Conservation (phyloP, 2,113 vertebrate genomes). For the Ophiodon elongatus region DNA sequence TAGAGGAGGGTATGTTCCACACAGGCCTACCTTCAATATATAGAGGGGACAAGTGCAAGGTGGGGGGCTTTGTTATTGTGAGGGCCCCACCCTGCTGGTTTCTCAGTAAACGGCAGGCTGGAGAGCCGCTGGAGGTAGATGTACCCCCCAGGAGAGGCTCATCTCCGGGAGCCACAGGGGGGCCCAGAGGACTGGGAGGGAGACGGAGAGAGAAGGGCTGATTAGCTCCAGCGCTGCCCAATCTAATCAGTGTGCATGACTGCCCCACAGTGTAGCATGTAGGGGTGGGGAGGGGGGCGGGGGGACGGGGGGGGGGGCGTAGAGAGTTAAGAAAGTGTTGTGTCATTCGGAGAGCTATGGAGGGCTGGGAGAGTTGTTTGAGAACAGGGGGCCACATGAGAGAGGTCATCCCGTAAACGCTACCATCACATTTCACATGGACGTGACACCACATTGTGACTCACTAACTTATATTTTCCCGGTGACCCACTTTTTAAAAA, state of each 20-base stretch:
- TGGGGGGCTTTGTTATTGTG: constrained; percentile 63
- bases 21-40: constrained; percentile 15
- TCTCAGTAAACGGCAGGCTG: constrained; percentile 62
- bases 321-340: constrained; percentile 2
- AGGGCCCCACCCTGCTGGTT: constrained; percentile 70
- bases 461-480: not conserved
- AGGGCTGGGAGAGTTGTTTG: not conserved
- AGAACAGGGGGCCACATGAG: constrained; percentile 4
- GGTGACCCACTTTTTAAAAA: not conserved
- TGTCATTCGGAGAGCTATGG: not conserved
- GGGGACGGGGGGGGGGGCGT: not conserved
- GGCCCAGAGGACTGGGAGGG: constrained; percentile 6
- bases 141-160: constrained; percentile 57
- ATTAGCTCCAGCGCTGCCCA: constrained; percentile 68
- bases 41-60: constrained; percentile 42
- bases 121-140: constrained; percentile 48
- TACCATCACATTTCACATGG: constrained; percentile 31
- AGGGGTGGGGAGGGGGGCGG: not conserved
- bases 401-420: not conserved
- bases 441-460: not conserved
- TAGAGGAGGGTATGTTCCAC: constrained; percentile 10
- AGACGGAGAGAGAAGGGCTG: constrained; percentile 44
- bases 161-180: constrained; percentile 45
- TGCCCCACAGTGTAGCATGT: constrained; percentile 34
- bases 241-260: constrained; percentile 82